These are phyloP conservation scores for Schizopygopsis malacanthus DNA, from an alignment of 2,797 vertebrate species.

Conservation along the genomic window DNA sequence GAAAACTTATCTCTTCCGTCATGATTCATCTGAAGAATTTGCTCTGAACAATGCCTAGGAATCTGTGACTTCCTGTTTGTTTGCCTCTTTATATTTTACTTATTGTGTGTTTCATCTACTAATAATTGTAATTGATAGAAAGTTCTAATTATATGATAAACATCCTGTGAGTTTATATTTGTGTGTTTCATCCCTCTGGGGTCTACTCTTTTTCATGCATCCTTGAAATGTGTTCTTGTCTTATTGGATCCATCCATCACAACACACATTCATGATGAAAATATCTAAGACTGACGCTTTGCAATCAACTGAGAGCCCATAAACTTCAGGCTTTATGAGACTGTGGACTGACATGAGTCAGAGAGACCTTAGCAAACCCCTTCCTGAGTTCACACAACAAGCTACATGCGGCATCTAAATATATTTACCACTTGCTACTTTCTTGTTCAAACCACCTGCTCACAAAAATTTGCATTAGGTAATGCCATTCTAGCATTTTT, in stretches of 20 bases:
- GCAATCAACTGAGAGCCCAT: slow-evolving; percentile 35
- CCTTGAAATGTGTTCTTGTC: slow-evolving; percentile 42
- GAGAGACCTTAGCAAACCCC: slow-evolving; percentile 13
- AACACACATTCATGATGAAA: slow-evolving; percentile 54
- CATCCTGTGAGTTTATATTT: not conserved
- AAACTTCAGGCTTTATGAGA: slow-evolving; percentile 41
- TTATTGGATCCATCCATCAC: slow-evolving; percentile 63
- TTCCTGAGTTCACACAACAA: not conserved
- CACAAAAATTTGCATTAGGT: slow-evolving; percentile 46
- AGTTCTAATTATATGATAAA: not conserved
- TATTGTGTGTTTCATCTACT: too few relatives aligned
- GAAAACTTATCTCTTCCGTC: too few relatives aligned
- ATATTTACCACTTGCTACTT: slow-evolving; percentile 46
- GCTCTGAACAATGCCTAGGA: too few relatives aligned
- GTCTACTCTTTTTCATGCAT: slow-evolving; percentile 42
- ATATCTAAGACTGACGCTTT: slow-evolving; percentile 52
- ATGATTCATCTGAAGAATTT: too few relatives aligned
- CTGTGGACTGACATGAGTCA: slow-evolving; percentile 28
- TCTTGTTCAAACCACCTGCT: slow-evolving; percentile 47
- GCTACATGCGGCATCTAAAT: slow-evolving; percentile 21
- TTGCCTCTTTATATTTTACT: too few relatives aligned
- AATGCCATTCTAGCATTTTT: slow-evolving; percentile 37
- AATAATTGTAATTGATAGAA: not conserved
- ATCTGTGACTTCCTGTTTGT: too few relatives aligned
- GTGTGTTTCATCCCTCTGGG: not conserved